phyloP scores from a whole-genome alignment of 2,888 invertebrate species.

The Chaetoderma sp. region DNA sequence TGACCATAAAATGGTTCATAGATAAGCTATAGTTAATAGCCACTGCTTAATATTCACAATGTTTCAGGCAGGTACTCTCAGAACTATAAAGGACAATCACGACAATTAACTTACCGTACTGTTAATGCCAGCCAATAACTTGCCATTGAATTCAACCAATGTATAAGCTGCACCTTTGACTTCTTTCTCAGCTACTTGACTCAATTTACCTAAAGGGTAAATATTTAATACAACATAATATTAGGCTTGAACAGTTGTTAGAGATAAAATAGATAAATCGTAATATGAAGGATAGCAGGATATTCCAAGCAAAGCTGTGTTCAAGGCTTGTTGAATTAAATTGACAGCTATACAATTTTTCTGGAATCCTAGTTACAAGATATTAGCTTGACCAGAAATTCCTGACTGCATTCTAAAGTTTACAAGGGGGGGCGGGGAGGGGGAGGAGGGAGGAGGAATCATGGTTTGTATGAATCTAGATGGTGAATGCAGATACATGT shows the following conservation, averaged over 20 bases:
- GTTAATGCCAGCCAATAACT: constrained; percentile 94
- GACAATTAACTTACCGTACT: constrained; percentile 82
- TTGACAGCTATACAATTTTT: no score
- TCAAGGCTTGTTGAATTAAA: no score
- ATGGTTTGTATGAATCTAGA: no score
- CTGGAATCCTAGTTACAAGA: no score
- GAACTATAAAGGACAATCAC: neutral
- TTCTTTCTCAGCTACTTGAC: constrained; percentile 92
- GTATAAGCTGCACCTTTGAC: constrained; percentile 96
- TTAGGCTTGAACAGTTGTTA: neutral
- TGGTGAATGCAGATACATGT: no score
- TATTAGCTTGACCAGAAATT: no score
- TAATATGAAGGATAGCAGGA: constrained; percentile 76
- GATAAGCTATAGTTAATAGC: neutral
- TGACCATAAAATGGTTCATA: no score
- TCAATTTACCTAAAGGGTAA: constrained; percentile 67
- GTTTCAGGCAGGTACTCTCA: neutral
- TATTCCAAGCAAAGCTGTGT: no score
- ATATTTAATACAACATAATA: neutral
- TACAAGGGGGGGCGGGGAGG: no score
- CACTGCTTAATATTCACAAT: neutral
- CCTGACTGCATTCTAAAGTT: no score
- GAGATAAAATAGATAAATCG: neutral
- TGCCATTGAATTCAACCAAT: constrained; percentile 93
- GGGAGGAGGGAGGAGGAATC: no score